Percentiles rank a stretch among this genome's conserved stretches.
These are phyloP conservation scores for Hyles euphorbiae DNA, from an alignment of 1,140 invertebrate species.

Conservation along the genomic window DNA sequence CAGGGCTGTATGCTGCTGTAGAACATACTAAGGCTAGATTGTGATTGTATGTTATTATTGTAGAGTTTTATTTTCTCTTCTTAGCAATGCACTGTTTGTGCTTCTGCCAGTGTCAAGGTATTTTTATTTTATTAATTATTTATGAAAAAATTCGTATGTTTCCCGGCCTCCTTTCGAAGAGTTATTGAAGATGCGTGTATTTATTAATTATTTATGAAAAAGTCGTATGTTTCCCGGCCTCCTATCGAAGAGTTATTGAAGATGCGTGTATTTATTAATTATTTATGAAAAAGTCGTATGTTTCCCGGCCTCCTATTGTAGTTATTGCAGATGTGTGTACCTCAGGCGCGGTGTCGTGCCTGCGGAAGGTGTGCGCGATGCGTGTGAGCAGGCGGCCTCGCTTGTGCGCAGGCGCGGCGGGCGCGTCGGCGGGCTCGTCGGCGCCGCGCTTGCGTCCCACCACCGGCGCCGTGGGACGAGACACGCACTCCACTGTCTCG, in stretches of 20 bases:
- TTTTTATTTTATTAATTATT: too few relatives aligned
- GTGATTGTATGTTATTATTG: too few relatives aligned
- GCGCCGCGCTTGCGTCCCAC: slow-evolving; percentile 65
- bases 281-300: too few relatives aligned
- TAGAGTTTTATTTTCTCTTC: too few relatives aligned
- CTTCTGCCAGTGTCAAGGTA: too few relatives aligned
- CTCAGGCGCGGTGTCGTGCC: slow-evolving; percentile 26
- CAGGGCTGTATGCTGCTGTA: too few relatives aligned
- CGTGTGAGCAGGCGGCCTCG: slow-evolving; percentile 31
- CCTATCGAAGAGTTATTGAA: not conserved
- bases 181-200: slow-evolving; percentile 1
- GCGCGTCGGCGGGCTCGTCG: slow-evolving; percentile 16
- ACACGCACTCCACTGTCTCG: not conserved
- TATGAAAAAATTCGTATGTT: not conserved
- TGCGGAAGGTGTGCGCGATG: slow-evolving; percentile 6
- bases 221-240: not conserved
- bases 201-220: too few relatives aligned
- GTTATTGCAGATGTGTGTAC: slow-evolving; percentile 6
- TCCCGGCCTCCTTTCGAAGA: not conserved
- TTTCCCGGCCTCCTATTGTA: not conserved
- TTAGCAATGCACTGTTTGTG: too few relatives aligned
- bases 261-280: not conserved
- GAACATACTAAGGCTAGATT: too few relatives aligned
- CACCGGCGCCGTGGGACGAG: slow-evolving; percentile 52
- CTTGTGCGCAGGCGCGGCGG: slow-evolving; percentile 20